Conservation (phyloP, 2,888 invertebrate genomes). For the Scotopteryx bipunctaria region DNA sequence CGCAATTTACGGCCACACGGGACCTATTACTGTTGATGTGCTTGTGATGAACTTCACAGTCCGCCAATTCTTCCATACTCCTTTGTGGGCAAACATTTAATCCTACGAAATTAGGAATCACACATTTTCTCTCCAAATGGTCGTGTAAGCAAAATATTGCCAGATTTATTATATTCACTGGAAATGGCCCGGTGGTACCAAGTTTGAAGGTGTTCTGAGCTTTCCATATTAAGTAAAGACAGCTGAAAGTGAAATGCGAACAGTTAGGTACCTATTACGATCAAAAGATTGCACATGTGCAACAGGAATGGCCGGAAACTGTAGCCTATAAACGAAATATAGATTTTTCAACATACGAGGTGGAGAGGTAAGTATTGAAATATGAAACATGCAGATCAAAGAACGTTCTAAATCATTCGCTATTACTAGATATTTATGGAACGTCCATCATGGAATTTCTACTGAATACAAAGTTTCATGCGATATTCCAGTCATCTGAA, state of each 20-base stretch:
- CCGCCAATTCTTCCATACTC: neutral
- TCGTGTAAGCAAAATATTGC: too few species aligned
- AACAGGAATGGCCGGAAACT: neutral
- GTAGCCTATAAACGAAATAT: neutral
- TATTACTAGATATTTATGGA: neutral
- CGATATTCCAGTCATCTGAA: neutral
- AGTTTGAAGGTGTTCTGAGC: too few species aligned
- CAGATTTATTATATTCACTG: too few species aligned
- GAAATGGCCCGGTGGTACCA: too few species aligned
- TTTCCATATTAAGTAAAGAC: too few species aligned
- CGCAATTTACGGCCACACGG: slow-evolving; percentile 16
- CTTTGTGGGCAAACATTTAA: too few species aligned
- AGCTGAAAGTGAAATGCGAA: too few species aligned
- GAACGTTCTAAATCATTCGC: slow-evolving; percentile 2
- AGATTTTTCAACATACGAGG: neutral
- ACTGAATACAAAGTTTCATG: neutral
- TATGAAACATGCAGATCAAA: slow-evolving; percentile 1
- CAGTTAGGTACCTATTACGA: too few species aligned
- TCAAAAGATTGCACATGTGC: too few species aligned
- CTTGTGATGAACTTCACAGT: slow-evolving; percentile 9
- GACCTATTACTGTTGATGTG: slow-evolving; percentile 3
- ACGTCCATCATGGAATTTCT: neutral
- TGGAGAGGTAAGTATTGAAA: neutral
- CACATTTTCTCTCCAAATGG: too few species aligned
- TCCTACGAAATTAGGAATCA: too few species aligned